phyloP scores from a whole-genome alignment of 2,113 vertebrate genomes.

The Pongo pygmaeus region DNA sequence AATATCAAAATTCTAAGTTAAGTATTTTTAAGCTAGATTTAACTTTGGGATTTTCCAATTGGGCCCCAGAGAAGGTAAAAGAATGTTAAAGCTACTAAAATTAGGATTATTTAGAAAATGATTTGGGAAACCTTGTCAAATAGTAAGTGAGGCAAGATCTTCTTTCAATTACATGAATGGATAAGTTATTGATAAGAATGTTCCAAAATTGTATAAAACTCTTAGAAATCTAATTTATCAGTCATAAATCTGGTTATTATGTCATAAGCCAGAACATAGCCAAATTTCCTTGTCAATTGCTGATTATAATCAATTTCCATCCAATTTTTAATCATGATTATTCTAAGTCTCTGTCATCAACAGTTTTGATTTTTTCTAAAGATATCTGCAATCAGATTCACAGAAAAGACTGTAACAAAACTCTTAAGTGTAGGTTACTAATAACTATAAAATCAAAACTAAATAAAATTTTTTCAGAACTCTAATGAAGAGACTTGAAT shows the following conservation, averaged over 20 bases:
- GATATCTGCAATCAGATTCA: neutral
- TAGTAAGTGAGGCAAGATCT: neutral
- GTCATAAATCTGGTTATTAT: neutral
- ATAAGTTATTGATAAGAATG: neutral
- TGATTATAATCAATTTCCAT: neutral
- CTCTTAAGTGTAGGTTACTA: neutral
- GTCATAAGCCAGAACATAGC: neutral
- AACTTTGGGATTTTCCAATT: neutral
- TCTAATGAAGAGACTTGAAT: neutral
- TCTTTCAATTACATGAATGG: neutral
- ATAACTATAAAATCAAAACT: neutral
- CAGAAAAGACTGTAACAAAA: neutral
- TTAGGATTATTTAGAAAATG: neutral
- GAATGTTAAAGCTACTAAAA: neutral
- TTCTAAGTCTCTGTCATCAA: neutral
- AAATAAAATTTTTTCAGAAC: neutral
- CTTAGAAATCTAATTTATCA: neutral
- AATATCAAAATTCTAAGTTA: neutral
- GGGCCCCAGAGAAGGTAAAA: neutral
- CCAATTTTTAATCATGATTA: neutral
- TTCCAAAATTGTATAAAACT: neutral
- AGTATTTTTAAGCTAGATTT: neutral
- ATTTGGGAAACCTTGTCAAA: neutral
- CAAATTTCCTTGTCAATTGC: neutral
- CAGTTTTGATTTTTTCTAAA: neutral